Percentiles rank a stretch among this genome's conserved stretches.
Conservation (phyloP, 2,888 invertebrate species). For the Drosophila atripex region DNA sequence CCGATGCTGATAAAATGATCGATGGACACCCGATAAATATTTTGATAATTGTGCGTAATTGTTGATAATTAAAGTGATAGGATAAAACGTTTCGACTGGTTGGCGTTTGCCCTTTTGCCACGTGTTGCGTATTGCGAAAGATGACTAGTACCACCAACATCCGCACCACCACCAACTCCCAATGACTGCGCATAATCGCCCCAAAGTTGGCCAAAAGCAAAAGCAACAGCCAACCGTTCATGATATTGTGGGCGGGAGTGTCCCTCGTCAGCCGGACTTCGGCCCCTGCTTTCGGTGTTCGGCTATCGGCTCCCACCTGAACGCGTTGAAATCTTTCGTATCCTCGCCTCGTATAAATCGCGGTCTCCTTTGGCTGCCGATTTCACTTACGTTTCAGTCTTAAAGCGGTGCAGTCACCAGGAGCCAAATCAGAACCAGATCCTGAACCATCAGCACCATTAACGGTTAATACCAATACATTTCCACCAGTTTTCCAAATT, state of each 20-base stretch:
- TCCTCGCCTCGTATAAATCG: conserved; percentile 80
- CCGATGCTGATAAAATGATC: conserved; percentile 43
- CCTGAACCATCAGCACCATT: conserved; percentile 29
- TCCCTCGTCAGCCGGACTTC: conserved; percentile 49
- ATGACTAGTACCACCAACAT: conserved; percentile 1
- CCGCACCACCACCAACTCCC: conserved; percentile 16
- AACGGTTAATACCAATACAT: conserved; percentile 57
- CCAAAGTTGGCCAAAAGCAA: conserved; percentile 20
- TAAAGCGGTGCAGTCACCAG: conserved; percentile 74
- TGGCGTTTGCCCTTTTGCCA: conserved; percentile 45
- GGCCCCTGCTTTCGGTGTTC: conserved; percentile 26
- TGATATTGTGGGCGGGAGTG: conserved; percentile 45
- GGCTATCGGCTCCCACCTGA: conserved; percentile 23
- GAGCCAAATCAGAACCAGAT: conserved; percentile 27
- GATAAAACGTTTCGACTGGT: conserved; percentile 15
- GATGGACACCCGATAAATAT: conserved; percentile 36
- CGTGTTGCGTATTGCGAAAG: conserved; percentile 70
- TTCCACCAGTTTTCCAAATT: conserved; percentile 34
- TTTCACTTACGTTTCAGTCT: conserved; percentile 81
- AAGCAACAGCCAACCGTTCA: conserved; percentile 10
- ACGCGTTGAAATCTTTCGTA: conserved; percentile 75
- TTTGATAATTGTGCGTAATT: conserved; percentile 73
- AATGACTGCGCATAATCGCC: conserved; percentile 72
- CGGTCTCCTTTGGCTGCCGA: conserved; percentile 65
- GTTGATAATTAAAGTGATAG: conserved; percentile 67